Evolutionary conservation across 2,888 invertebrate genomes (phyloP), one percentile per base, ranked within the genome.

Genomic region (Limnephilus rhombicus): DNA sequence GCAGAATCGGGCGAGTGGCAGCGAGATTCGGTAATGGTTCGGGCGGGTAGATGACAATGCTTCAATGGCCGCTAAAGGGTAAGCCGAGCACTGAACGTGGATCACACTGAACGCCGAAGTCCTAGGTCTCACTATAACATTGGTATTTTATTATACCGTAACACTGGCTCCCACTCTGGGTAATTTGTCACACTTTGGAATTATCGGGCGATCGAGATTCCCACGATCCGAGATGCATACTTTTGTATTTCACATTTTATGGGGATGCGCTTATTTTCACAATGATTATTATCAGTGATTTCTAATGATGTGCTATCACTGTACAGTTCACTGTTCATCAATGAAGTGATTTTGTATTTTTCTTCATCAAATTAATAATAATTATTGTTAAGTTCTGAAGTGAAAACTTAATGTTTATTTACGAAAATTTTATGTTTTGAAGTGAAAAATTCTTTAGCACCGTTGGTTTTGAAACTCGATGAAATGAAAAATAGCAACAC

Each of bases 181-280:
- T 18, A 24, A 87, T 87, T 87, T 87, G 87, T 87, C 53, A 87
- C 87, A 68, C 87, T 87, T 87, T 37, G 31, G 31, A 53, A 53
- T 34, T 53, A n/a, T 68, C 9, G 34, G 15, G 68, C 68, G 13
- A 31, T 68, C 53, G 29, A 5, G 2, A 1, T 87, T 87, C 87
- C 87, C 87, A 87, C 87, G 87, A 68, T 86, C 85, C 29, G 85
- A 41, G 29, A 45, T n/a, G 49, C 2, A 5, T 2, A 24, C 41
- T 24, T 34, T 31, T 82, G 15, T 18, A 81, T 82, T 15, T 7
- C 9, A 68, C 68, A n/a, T 24, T 31, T 31, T 24, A 68, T 68
- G n/a, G 68, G 68, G 24, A 68, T 68, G n/a, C 68, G 5, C 53
- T 53, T n/a, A 68, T 68, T 68, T 68, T 68, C 7, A 1, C 24